Evolutionary conservation across 2,888 invertebrate genomes (phyloP).

Genomic region (Ypsolopha sequella): DNA sequence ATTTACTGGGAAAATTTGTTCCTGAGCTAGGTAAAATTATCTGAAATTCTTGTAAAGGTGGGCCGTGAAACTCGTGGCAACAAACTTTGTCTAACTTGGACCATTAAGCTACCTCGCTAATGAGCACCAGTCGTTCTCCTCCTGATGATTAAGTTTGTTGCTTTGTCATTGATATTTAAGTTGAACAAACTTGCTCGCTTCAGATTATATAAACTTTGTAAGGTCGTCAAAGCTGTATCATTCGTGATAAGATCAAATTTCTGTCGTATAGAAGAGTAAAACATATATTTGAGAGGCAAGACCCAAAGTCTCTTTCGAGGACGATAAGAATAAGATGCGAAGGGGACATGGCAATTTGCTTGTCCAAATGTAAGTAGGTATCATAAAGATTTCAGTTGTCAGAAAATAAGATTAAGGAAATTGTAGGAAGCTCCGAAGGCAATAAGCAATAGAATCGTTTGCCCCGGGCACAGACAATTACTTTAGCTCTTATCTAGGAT

Average conservation of each 20-base stretch:
- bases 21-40: not conserved
- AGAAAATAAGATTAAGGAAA: constrained; percentile 51
- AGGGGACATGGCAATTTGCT: constrained; percentile 2
- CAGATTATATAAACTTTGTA: not conserved
- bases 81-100: constrained; percentile 25
- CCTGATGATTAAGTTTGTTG: constrained; percentile 25
- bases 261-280: not conserved
- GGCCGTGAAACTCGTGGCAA: constrained; percentile 12
- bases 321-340: constrained; percentile 1
- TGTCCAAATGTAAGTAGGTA: constrained; percentile 13
- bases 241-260: not conserved
- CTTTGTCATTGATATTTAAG: constrained; percentile 16
- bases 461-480: constrained; percentile 48
- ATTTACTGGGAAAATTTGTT: not conserved
- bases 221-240: not conserved
- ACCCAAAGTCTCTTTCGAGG: not conserved
- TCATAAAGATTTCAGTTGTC: constrained; percentile 46
- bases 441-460: constrained; percentile 56
- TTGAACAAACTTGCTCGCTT: not conserved
- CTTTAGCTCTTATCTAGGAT: constrained; percentile 26
- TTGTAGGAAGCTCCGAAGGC: constrained; percentile 44
- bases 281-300: not conserved
- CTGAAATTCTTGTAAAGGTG: constrained; percentile 1
- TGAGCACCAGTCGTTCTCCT: constrained; percentile 17
- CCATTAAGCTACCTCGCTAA: constrained; percentile 32